Conservation (phyloP, 2,797 vertebrate species). For the Takifugu ocellatus region DNA sequence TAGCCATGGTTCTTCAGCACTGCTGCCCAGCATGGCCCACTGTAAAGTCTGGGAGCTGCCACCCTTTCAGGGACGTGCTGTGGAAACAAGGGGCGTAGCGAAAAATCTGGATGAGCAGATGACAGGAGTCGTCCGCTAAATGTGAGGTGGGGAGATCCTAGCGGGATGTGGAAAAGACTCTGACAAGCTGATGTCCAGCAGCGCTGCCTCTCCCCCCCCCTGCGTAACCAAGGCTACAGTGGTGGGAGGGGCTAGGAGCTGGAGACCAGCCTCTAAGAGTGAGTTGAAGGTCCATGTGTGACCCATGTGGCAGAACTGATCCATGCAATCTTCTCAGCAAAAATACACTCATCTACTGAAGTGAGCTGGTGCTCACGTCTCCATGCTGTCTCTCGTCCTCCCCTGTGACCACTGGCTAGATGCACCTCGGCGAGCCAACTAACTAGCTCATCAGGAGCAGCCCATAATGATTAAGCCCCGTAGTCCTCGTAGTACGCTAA, state of each 20-base stretch:
- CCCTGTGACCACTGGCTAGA: not conserved
- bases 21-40: constrained; percentile 6
- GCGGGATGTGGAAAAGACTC: constrained; percentile 29
- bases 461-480: not conserved
- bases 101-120: constrained; percentile 49
- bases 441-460: not conserved
- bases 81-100: constrained; percentile 48
- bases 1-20: not conserved
- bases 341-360: no score
- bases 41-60: constrained; percentile 12
- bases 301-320: no score
- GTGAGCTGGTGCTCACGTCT: not conserved
- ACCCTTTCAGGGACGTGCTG: constrained; percentile 37
- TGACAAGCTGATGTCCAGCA: constrained; percentile 19
- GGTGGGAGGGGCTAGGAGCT: constrained; percentile 15
- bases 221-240: constrained; percentile 2
- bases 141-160: constrained; percentile 46
- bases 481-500: not conserved
- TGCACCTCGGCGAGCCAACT: not conserved
- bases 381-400: not conserved
- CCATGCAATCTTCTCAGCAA: no score
- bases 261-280: not conserved
- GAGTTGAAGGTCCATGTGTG: no score
- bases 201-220: not conserved
- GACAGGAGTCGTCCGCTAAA: constrained; percentile 39